These are phyloP conservation scores for Crypturellus undulatus DNA, from an alignment of 2,113 vertebrate genomes.

Conservation along the genomic window DNA sequence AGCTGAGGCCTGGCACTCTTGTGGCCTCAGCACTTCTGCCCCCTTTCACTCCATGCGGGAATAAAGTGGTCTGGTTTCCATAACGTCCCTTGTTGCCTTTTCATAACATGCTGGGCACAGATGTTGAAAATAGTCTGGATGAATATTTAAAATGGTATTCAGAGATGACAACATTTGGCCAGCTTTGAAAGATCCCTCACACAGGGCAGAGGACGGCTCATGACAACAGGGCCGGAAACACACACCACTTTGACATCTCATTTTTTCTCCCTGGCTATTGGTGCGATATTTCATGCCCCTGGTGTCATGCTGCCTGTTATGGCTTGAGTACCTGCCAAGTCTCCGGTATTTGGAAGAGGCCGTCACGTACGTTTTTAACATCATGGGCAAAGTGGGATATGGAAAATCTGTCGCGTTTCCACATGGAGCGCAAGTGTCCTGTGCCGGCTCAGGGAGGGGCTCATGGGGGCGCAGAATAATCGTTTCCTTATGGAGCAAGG, in stretches of 20 bases:
- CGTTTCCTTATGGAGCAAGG: conserved; percentile 55
- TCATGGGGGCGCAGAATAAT: conserved; percentile 50
- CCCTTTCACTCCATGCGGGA: conserved; percentile 24
- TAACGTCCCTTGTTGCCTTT: conserved; percentile 48
- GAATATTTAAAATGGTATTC: conserved; percentile 68
- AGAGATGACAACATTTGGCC: conserved; percentile 62
- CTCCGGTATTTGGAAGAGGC: conserved; percentile 43
- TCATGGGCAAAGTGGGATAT: conserved; percentile 56
- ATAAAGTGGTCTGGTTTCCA: conserved; percentile 63
- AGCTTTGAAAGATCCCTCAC: conserved; percentile 61
- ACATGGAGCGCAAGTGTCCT: neutral
- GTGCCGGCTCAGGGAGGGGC: conserved; percentile 58
- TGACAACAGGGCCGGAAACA: conserved; percentile 35
- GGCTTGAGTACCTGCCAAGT: conserved; percentile 57
- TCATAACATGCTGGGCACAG: conserved; percentile 53
- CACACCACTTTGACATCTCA: conserved; percentile 36
- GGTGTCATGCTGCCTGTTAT: conserved; percentile 18
- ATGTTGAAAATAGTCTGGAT: conserved; percentile 66
- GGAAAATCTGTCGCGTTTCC: conserved; percentile 66
- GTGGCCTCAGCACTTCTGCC: neutral
- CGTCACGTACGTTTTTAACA: conserved; percentile 57
- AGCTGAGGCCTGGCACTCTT: neutral
- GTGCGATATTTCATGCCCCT: conserved; percentile 20
- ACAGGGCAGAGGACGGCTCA: conserved; percentile 17
- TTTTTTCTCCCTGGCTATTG: neutral